phyloP scores from a whole-genome alignment of 2,113 vertebrate genomes.

The Sebastes fasciatus region DNA sequence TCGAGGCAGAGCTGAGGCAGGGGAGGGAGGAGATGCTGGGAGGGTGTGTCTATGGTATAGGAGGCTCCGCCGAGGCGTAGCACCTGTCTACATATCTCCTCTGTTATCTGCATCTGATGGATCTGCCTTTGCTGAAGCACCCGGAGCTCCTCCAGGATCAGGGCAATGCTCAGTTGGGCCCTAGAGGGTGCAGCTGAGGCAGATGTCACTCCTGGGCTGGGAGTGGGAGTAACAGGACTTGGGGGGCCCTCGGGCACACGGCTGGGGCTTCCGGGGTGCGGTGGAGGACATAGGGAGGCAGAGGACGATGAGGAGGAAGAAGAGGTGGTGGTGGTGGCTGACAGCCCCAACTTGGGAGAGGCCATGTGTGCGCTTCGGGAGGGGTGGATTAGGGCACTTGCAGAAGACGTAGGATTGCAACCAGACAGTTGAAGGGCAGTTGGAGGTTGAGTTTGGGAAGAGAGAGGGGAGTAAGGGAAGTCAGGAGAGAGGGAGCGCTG shows the following conservation, averaged over 20 bases:
- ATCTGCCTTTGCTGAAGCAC: slow-evolving; percentile 94
- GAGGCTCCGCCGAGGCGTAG: slow-evolving; percentile 87
- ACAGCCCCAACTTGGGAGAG: slow-evolving; percentile 85
- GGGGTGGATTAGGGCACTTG: slow-evolving; percentile 47
- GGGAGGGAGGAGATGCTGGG: slow-evolving; percentile 77
- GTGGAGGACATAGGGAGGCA: slow-evolving; percentile 81
- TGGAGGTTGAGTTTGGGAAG: slow-evolving; percentile 38
- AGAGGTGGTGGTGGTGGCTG: slow-evolving; percentile 83
- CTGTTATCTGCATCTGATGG: slow-evolving; percentile 95
- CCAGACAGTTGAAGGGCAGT: slow-evolving; percentile 22
- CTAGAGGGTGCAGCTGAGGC: slow-evolving; percentile 74
- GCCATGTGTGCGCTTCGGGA: slow-evolving; percentile 76
- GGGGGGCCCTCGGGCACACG: slow-evolving; percentile 85
- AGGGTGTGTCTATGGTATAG: slow-evolving; percentile 77
- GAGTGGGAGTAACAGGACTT: slow-evolving; percentile 86
- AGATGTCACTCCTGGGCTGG: slow-evolving; percentile 86
- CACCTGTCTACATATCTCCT: slow-evolving; percentile 94
- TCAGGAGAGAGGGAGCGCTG: slow-evolving; percentile 51
- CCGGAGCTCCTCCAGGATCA: slow-evolving; percentile 92
- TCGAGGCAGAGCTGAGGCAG: slow-evolving; percentile 82
- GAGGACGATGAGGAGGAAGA: slow-evolving; percentile 82
- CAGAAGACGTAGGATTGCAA: slow-evolving; percentile 39
- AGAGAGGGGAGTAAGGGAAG: slow-evolving; percentile 31
- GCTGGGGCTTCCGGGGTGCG: slow-evolving; percentile 80
- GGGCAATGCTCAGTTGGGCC: slow-evolving; percentile 84